A percentile compares a stretch with the other conserved stretches of the same genome.
These are phyloP conservation scores for Drosophila cyrtoloma DNA, from an alignment of 2,888 invertebrate species.

Conservation along the genomic window DNA sequence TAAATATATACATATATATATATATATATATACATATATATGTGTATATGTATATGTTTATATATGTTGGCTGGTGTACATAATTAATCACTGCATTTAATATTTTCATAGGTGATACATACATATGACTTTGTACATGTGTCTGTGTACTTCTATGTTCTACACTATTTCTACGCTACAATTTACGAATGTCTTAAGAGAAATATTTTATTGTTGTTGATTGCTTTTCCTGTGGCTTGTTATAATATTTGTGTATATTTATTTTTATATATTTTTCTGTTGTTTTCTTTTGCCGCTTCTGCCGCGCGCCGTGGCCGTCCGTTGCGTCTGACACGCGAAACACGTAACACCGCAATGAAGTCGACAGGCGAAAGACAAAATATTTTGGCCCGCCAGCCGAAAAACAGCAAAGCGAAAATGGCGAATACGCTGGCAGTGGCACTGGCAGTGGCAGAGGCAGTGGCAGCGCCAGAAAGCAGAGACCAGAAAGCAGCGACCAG, in stretches of 20 bases:
- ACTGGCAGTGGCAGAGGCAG: slow-evolving; percentile 22
- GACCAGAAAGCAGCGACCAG: slow-evolving; percentile 29
- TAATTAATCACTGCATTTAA: slow-evolving; percentile 13
- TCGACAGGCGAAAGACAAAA: slow-evolving; percentile 70
- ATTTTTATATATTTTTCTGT: slow-evolving; percentile 6
- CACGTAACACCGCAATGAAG: slow-evolving; percentile 86
- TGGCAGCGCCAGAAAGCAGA: slow-evolving; percentile 21
- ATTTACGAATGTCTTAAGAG: slow-evolving; percentile 39
- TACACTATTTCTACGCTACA: slow-evolving; percentile 53
- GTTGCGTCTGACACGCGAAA: slow-evolving; percentile 85
- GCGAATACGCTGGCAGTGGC: slow-evolving; percentile 53
- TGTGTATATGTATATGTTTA: no score
- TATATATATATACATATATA: slow-evolving; percentile 8
- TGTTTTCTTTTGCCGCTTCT: slow-evolving; percentile 52
- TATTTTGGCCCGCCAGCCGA: slow-evolving; percentile 79
- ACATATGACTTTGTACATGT: slow-evolving; percentile 24
- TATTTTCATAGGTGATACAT: slow-evolving; percentile 12
- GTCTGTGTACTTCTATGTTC: slow-evolving; percentile 25
- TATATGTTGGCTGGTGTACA: background rate
- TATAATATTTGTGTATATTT: slow-evolving; percentile 7
- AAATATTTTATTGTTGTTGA: slow-evolving; percentile 47
- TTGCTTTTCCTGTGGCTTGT: slow-evolving; percentile 9
- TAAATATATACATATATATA: slow-evolving; percentile 1
- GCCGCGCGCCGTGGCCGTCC: slow-evolving; percentile 63
- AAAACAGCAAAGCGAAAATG: slow-evolving; percentile 71